Evolutionary conservation across 2,888 invertebrate genomes (phyloP), one percentile per base, ranked within the genome.

Genomic region (Trichopoda pennipes): DNA sequence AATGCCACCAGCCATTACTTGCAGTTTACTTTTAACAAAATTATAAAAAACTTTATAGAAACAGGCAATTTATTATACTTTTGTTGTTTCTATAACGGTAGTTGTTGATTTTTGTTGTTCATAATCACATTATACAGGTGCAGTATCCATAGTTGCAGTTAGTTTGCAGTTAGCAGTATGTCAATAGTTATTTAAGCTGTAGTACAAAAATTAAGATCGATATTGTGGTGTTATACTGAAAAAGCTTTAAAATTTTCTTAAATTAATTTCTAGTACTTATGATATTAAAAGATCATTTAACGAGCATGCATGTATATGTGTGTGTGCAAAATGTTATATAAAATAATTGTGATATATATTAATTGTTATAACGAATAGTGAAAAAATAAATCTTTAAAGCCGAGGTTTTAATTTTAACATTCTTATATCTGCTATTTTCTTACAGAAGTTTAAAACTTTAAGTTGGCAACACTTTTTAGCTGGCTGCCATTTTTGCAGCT

Each of bases 1-100:
- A 82, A 82, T 82, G 82, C 82, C 82, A 82, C 75, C 75, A 82
- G 79, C 70, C 75, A 78, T 78, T 75, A 75, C 70, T 75, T 66
- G 51, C 47, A 74, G 42, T 47, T 64, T 58, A 38, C n/a, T 69
- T 68, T 74, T 51, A 44, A 19, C 42, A 35, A 53, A 63, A 21
- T 42, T 47, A 61, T 17, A 28, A 60, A 28, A 60, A 79, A 69
- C 68, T 55, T 44, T 69, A n/a, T 32, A 68, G 74, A 60, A 53
- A 21, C 17, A 53, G 28, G 28, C 28, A 6, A 6, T 28, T 28
- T 28, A 28, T 28, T 28, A 28, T 28, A 6, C 28, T n/a, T 38
- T 68, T 68, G 10, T 63, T 70, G 17, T 61, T 60, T 38, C 44
- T 44, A 7, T 38, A 60, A 21, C 60, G 23, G 21, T 23, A 42